These are phyloP conservation scores for Xiphorhynchus elegans DNA, from an alignment of 2,113 vertebrate species.

Conservation along the genomic window DNA sequence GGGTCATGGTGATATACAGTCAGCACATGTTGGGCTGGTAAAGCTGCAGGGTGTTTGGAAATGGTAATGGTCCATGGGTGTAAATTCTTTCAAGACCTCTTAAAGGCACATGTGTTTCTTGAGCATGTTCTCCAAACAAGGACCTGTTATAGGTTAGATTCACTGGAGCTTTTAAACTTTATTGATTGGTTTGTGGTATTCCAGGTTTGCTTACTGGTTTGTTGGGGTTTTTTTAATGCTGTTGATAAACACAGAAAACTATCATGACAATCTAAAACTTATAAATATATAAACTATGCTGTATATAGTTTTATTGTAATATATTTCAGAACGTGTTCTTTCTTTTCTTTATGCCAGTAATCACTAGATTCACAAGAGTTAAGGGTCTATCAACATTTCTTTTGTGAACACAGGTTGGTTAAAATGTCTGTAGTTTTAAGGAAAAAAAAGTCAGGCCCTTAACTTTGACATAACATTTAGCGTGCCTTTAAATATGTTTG, in stretches of 20 bases:
- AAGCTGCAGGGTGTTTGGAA: constrained; percentile 85
- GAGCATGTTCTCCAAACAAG: constrained; percentile 80
- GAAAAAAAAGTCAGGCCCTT: constrained; percentile 25
- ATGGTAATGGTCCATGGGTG: constrained; percentile 87
- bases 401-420: constrained; percentile 65
- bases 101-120: constrained; percentile 86
- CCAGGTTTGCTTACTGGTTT: constrained; percentile 70
- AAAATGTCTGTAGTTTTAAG: not conserved
- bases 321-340: constrained; percentile 40
- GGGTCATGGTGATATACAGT: constrained; percentile 82
- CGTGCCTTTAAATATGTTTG: constrained; percentile 17
- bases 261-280: constrained; percentile 65
- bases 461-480: constrained; percentile 30
- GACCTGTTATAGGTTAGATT: constrained; percentile 83
- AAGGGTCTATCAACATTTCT: constrained; percentile 58
- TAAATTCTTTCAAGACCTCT: constrained; percentile 89
- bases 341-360: constrained; percentile 69
- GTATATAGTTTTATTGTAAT: constrained; percentile 28
- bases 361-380: constrained; percentile 68
- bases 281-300: constrained; percentile 53
- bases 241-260: constrained; percentile 68
- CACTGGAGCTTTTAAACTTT: constrained; percentile 80
- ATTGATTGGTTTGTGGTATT: constrained; percentile 78
- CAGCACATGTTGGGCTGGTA: constrained; percentile 84
- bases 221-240: not conserved